Conservation (phyloP, 2,113 vertebrate genomes). For the Mustelus asterias region DNA sequence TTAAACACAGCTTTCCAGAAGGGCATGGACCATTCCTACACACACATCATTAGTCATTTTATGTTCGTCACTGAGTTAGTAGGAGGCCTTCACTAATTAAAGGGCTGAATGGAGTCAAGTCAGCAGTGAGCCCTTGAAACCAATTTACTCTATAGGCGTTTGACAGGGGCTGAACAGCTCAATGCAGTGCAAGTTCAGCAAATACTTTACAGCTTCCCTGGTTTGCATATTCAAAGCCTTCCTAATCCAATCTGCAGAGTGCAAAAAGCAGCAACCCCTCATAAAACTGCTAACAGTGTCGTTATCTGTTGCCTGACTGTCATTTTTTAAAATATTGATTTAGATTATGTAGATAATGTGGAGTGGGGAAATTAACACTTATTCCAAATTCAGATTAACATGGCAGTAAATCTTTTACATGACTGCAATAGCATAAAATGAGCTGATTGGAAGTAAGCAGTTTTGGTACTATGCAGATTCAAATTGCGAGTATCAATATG, state of each 20-base stretch:
- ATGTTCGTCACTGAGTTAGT: neutral
- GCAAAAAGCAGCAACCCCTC: neutral
- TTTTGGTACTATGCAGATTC: neutral
- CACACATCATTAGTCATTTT: neutral
- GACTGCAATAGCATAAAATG: neutral
- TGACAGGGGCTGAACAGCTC: neutral
- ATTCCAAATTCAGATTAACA: neutral
- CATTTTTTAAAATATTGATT: neutral
- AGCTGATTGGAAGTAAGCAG: neutral
- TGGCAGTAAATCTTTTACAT: constrained; percentile 10
- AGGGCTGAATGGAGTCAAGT: neutral
- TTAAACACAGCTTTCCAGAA: neutral
- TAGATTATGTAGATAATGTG: neutral
- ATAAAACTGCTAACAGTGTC: neutral
- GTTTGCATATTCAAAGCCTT: constrained; percentile 12
- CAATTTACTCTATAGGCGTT: neutral
- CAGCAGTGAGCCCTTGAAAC: neutral
- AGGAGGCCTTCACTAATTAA: neutral
- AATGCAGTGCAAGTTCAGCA: neutral
- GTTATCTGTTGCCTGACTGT: neutral
- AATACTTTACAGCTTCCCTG: neutral
- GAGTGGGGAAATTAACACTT: neutral
- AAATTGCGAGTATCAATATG: neutral
- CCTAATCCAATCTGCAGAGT: constrained; percentile 7
- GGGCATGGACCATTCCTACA: neutral